Percentiles rank a stretch among this genome's conserved stretches.
These are phyloP conservation scores for Epistrophe eligans DNA, from an alignment of 2,888 invertebrate species.

Conservation along the genomic window DNA sequence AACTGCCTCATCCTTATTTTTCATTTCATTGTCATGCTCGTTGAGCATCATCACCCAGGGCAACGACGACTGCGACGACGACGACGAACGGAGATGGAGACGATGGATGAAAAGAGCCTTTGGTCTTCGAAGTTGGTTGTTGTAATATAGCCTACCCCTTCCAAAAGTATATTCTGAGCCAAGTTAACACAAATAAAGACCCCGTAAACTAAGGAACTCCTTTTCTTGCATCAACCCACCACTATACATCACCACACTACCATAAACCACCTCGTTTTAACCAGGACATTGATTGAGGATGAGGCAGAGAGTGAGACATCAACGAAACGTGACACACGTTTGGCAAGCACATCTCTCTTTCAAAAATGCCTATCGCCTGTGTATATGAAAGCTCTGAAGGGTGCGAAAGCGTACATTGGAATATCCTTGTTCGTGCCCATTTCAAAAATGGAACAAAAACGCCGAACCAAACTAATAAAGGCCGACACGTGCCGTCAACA, in stretches of 20 bases:
- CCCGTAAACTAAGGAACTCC: constrained; percentile 49
- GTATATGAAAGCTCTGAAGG: constrained; percentile 69
- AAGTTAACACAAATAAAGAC: constrained; percentile 49
- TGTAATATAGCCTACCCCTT: background rate
- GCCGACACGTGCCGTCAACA: constrained; percentile 84
- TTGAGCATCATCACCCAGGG: constrained; percentile 71
- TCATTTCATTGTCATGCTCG: constrained; percentile 70
- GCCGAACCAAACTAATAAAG: constrained; percentile 83
- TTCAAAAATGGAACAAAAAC: constrained; percentile 77
- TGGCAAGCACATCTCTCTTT: constrained; percentile 37
- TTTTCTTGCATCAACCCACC: constrained; percentile 3
- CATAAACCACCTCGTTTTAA: background rate
- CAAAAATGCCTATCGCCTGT: constrained; percentile 55
- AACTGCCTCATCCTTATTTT: constrained; percentile 42
- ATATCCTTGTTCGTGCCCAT: constrained; percentile 67
- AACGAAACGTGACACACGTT: constrained; percentile 74
- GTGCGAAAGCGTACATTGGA: constrained; percentile 75
- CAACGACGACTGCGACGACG: constrained; percentile 33
- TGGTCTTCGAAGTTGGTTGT: constrained; percentile 11
- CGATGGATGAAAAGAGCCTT: constrained; percentile 53
- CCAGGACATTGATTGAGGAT: constrained; percentile 69
- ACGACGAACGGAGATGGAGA: too few species aligned
- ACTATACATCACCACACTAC: background rate
- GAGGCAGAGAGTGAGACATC: constrained; percentile 65
- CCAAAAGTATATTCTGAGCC: constrained; percentile 31